Evolutionary conservation across 2,888 invertebrate species (phyloP), one percentile per base, ranked within the genome.

Genomic region (Hypercompe scribonia): DNA sequence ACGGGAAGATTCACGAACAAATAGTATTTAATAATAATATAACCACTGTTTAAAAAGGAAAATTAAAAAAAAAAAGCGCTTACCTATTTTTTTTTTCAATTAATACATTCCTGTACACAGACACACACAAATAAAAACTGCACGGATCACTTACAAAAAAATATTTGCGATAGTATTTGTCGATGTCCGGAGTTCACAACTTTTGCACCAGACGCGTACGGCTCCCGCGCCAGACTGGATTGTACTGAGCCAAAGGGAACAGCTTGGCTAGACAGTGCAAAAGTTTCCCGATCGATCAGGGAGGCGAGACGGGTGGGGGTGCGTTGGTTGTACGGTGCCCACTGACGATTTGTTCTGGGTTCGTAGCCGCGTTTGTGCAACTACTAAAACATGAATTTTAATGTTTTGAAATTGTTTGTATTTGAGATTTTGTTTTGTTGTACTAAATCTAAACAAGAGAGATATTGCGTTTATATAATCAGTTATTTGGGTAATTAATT

Each of bases 271-370:
- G 67, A 63, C 46, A 24, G 21, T 18, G 39, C n/a, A 36, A 74
- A 70, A 68, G 58, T 70, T 46, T 54, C 71, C 71, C 71, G 68
- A 74, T 74, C 74, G 74, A 74, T 74, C 65, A 21, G 28, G 18
- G 18, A 65, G 67, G 67, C 33, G 31, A 66, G 46, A 42, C 58
- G 31, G 21, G 61, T 31, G 54, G 73, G 61, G 54, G 42, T 61
- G 73, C 54, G 39, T 61, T 39, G 28, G 64, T n/a, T 11, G 2
- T 10, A 39, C 10, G 39, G n/a, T 24, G 50, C 69, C 28, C 28
- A 61, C 61, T 11, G 39, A 21, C 21, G 39, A 39, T n/a, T 39
- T 31, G 69, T 39, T 24, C 21, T 24, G 31, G 69, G 61, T 69
- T 69, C 69, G 33, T 24, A 36, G 11, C 1, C 24, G 31, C 18